phyloP scores from a whole-genome alignment of 1,140 invertebrate species.

The Anoplophora glabripennis region DNA sequence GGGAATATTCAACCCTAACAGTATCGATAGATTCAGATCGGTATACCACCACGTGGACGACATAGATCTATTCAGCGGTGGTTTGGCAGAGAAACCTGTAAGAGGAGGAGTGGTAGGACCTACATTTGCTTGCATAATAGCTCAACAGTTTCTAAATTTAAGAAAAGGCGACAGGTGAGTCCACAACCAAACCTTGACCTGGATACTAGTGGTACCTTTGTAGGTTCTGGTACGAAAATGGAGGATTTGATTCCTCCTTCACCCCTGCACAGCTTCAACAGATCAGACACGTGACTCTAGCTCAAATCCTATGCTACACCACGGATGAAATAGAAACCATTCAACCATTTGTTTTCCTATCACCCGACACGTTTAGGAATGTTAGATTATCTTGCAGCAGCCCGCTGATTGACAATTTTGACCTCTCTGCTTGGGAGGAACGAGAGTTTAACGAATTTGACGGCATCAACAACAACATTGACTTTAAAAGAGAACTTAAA shows the following conservation, averaged over 20 bases:
- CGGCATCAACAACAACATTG: constrained; percentile 15
- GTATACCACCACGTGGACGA: constrained; percentile 76
- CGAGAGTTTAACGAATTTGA: constrained; percentile 30
- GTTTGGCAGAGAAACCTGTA: constrained; percentile 77
- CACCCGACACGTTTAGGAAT: constrained; percentile 61
- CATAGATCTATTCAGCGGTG: constrained; percentile 89
- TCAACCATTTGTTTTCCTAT: constrained; percentile 74
- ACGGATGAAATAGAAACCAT: constrained; percentile 68
- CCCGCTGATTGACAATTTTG: constrained; percentile 67
- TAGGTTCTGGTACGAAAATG: constrained; percentile 90
- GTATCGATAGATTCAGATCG: constrained; percentile 59
- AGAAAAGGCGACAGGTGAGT: constrained; percentile 71
- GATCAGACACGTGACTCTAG: constrained; percentile 74
- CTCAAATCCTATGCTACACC: constrained; percentile 83
- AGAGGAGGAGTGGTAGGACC: constrained; percentile 86
- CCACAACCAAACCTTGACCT: no score
- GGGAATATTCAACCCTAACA: constrained; percentile 65
- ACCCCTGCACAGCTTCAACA: constrained; percentile 81
- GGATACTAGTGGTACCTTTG: not conserved
- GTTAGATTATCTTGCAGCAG: constrained; percentile 66
- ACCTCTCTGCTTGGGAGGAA: constrained; percentile 62
- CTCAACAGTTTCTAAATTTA: constrained; percentile 85
- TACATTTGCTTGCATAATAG: constrained; percentile 94
- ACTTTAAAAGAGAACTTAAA: constrained; percentile 10
- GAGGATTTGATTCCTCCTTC: constrained; percentile 69